phyloP scores from a whole-genome alignment of 2,113 vertebrate genomes.

The Gallinago undulata region DNA sequence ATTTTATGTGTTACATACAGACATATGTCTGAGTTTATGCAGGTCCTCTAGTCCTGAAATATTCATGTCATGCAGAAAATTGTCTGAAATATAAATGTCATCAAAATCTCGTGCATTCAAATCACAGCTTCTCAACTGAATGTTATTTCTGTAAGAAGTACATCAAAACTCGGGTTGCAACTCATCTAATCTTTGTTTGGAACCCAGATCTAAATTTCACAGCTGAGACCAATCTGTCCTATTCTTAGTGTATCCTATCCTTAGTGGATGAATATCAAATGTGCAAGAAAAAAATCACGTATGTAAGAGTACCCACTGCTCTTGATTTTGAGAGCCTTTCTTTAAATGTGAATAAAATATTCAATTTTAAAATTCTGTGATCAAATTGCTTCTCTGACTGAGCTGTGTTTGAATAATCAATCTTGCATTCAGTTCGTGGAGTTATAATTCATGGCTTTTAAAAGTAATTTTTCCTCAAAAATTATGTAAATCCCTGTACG shows the following conservation, averaged over 20 bases:
- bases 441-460: neutral
- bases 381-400: neutral
- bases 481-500: neutral
- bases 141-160: neutral
- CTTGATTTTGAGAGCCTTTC: neutral
- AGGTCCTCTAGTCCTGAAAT: neutral
- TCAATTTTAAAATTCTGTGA: neutral
- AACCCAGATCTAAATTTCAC: neutral
- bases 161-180: neutral
- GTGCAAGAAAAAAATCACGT: neutral
- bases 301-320: neutral
- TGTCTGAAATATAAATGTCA: neutral
- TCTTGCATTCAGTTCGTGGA: neutral
- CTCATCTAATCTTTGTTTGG: neutral
- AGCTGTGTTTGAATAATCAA: neutral
- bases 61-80: neutral
- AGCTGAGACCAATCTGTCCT: neutral
- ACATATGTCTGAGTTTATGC: neutral
- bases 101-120: neutral
- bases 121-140: neutral
- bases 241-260: neutral
- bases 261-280: neutral
- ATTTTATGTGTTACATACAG: neutral
- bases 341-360: neutral
- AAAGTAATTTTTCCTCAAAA: neutral